A percentile compares a stretch with the other conserved stretches of the same genome.
Conservation (phyloP, 2,113 vertebrate species). For the Pristiophorus japonicus region DNA sequence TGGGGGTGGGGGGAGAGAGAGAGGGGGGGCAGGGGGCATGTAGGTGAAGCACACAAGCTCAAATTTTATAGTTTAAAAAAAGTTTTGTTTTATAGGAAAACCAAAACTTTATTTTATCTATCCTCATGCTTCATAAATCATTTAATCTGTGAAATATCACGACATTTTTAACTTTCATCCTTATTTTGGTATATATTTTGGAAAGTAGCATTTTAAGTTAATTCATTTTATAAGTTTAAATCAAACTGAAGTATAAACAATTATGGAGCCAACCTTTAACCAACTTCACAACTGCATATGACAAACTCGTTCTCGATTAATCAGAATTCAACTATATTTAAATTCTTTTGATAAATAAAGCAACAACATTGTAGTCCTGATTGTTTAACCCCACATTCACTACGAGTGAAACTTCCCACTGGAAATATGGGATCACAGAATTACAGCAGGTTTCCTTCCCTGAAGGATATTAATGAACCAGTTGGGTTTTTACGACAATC, state of each 20-base stretch:
- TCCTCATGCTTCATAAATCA: neutral
- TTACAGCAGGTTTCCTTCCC: neutral
- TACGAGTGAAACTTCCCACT: no score
- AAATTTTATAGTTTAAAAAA: neutral
- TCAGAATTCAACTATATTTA: neutral
- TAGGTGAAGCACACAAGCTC: neutral
- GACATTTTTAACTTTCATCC: neutral
- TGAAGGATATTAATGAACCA: neutral
- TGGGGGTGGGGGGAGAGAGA: neutral
- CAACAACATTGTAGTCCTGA: neutral
- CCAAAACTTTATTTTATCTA: neutral
- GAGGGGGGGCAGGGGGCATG: no score
- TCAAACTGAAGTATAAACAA: neutral
- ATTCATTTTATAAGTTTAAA: neutral
- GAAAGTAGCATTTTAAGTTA: neutral
- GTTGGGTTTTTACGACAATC: neutral
- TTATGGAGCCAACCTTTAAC: neutral
- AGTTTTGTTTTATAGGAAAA: neutral
- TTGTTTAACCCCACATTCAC: no score
- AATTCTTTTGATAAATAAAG: neutral
- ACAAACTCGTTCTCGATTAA: neutral
- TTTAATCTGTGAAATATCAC: neutral
- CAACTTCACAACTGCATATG: neutral
- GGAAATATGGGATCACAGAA: no score
- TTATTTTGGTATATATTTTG: neutral